Conservation (phyloP, 92 coral and sea anemone genomes). For the Isaurus tuberculatus region DNA sequence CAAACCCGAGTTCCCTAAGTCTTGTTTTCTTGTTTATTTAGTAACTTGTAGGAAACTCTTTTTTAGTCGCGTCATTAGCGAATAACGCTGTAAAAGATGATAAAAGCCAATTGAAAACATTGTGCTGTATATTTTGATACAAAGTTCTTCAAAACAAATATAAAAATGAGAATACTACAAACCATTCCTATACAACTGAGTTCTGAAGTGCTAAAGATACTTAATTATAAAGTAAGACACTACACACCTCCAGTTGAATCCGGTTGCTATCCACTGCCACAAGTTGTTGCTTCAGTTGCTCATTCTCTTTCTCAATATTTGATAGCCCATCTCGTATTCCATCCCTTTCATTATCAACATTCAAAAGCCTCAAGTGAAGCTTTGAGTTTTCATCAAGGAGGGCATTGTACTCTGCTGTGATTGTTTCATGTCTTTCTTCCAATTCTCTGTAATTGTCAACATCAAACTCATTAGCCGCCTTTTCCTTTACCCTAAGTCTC, state of each 20-base stretch:
- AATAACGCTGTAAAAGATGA: no score
- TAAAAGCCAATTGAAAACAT: no score
- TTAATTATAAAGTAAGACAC: neutral
- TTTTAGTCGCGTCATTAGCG: no score
- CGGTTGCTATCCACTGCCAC: constrained; percentile 43
- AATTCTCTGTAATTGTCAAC: constrained; percentile 57
- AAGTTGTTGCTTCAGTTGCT: constrained; percentile 26
- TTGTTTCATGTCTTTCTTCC: constrained; percentile 61
- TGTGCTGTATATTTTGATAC: no score
- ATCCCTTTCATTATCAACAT: constrained; percentile 30
- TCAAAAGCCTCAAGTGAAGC: constrained; percentile 26
- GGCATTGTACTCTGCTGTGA: constrained; percentile 62
- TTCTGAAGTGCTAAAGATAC: no score
- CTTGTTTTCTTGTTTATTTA: no score
- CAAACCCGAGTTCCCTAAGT: no score
- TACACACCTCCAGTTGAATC: constrained; percentile 37
- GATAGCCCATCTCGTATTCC: constrained; percentile 16
- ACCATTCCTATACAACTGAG: no score
- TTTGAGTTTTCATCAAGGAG: constrained; percentile 43
- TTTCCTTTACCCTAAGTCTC: constrained; percentile 20
- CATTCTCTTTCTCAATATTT: constrained; percentile 5
- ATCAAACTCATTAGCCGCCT: constrained; percentile 21
- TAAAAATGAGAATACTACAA: no score
- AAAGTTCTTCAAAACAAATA: no score
- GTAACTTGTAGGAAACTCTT: no score